Base-by-base conservation (phyloP, 2,888 invertebrate genomes). In the Aphidoletes aphidimyza region DNA sequence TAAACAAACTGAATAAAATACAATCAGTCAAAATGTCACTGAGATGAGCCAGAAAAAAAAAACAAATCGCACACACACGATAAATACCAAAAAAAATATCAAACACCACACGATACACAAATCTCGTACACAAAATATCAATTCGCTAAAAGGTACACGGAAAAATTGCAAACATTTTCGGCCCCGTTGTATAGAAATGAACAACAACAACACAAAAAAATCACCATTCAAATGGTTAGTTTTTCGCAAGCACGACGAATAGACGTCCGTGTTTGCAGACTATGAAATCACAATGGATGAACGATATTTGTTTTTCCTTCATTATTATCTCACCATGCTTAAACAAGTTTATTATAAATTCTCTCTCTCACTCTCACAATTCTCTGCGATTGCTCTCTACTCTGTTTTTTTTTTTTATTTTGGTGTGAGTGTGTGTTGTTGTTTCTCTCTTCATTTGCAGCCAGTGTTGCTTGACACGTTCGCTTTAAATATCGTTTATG, bases 281-380 rank as follows among this genome's bases (percentile, higher is more conserved):
- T 39, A 83, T 30, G 39, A 83, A 83, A 83, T 83, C 83, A 83
- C 83, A 83, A 83, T 83, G 83, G 83, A 42, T 83, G 83, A 81
- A 81, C 81, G 81, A 81, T 81, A 81, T 81, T 81, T 81, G 37
- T 81, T 81, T 81, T 81, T 81, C 81, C 37, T 81, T 81, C 81
- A n/a, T 17, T 81, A 81, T 81, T 81, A 81, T 81, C 81, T 81
- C 81, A 81, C 81, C 81, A 37, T 37, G 81, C 81, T 81, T 22
- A 36, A 81, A 37, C 81, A 36, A 37, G 36, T 37, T 81, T 37
- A 37, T 81, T 81, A 37, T 81, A n/a, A n/a, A n/a, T 37, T 81
- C 81, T 37, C 37, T 34, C 78, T 36, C 81, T 37, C 22, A 26
- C 26, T 59, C 59, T 59, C 59, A 26, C 26, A 11, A 3, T 59